Conservation (phyloP, 2,113 vertebrate genomes). For the Cettia cetti region DNA sequence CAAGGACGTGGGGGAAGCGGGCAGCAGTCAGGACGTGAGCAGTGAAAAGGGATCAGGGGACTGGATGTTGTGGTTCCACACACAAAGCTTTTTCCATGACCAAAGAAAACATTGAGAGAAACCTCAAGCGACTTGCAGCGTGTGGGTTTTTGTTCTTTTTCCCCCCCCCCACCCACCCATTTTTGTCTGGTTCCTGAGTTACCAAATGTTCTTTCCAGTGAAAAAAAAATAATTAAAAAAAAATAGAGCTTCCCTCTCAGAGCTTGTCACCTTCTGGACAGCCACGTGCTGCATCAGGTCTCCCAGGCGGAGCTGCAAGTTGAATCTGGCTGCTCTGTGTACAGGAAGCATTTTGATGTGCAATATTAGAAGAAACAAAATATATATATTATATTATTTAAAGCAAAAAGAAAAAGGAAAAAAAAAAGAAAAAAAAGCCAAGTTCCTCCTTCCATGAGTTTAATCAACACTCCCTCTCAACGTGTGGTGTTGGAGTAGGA, state of each 20-base stretch:
- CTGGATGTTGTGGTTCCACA: neutral
- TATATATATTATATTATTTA: constrained; percentile 82
- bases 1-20: neutral
- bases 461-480: neutral
- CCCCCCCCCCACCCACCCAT: neutral
- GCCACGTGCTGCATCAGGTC: constrained; percentile 37
- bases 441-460: constrained; percentile 49
- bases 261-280: constrained; percentile 10
- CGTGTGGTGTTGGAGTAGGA: neutral
- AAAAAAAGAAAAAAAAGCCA: neutral
- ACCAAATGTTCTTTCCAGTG: constrained; percentile 52
- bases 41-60: neutral
- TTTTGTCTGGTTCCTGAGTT: constrained; percentile 13
- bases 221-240: neutral
- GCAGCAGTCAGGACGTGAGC: neutral
- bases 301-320: constrained; percentile 58
- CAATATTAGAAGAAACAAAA: constrained; percentile 87
- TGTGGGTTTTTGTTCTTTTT: neutral
- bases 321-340: constrained; percentile 63
- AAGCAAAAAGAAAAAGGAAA: constrained; percentile 56
- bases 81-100: constrained; percentile 49
- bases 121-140: constrained; percentile 3
- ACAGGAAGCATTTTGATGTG: constrained; percentile 88
- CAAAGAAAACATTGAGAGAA: constrained; percentile 58
- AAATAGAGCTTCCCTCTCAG: constrained; percentile 48